Base-by-base conservation (phyloP, 2,113 vertebrate species). In the Falco punctatus region DNA sequence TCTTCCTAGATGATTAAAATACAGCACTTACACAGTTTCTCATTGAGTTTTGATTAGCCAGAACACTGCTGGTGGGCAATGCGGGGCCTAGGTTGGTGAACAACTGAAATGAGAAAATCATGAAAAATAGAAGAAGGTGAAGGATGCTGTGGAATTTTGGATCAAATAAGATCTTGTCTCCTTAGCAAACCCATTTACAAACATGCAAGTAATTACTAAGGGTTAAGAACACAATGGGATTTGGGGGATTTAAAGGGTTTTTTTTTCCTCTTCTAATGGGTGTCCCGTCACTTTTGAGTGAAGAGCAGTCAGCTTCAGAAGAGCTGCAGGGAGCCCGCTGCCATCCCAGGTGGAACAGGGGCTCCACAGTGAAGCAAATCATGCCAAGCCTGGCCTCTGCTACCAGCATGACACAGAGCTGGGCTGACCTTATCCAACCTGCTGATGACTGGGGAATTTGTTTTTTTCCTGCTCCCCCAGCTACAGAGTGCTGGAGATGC, bases 231-330 rank as follows among this genome's bases (percentile, higher is more conserved):
- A 52, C 55, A 52, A 16, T 14, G 12, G 13, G 9, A 0, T 7
- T n/a, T 35, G 21, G 6, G 3, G 32, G 19, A 33, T 12, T 22
- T n/a, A n/a, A n/a, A 42, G 6, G 0, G 9, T 10, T 3, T 18
- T 27, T 67, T 55, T 67, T 14, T 30, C 23, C 23, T 64, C 6
- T 30, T 70, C 20, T 55, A 61, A 35, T 8, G 20, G 9, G 10
- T 62, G 14, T n/a, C 23, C 44, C 30, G 21, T 44, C 14, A 12
- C 19, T 57, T 85, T 54, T 22, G 15, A 33, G 32, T 19, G 61
- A 51, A 74, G 19, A 74, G 48, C 20, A 55, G 48, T 7, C 61
- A 62, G 57, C 46, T 79, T 30, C 26, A 80, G 42, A 57, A 35
- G 26, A 55, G 30, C 48, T 67, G 35, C n/a, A 19, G 27, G 23